Evolutionary conservation across 1,140 invertebrate genomes (phyloP), one percentile per base, ranked within the genome.

Genomic region (Drusus annulatus): DNA sequence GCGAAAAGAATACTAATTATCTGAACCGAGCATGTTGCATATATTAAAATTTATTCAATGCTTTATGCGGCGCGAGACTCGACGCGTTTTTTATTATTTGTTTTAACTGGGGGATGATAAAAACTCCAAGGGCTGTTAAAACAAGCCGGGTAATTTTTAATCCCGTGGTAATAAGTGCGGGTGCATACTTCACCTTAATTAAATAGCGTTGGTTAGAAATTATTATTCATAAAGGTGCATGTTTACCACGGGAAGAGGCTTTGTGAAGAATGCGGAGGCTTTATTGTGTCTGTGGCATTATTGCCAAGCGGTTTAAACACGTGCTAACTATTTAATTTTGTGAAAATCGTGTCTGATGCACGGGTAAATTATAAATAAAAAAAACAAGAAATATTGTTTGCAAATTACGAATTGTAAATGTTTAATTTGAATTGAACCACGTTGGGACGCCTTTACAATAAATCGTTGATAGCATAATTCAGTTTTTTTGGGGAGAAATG

Each of bases 1-100:
- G 71, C 71, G 71, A 54, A 54, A 58, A 74, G 71, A 74, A 74
- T 74, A 74, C 71, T 56, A 74, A 74, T 74, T 74, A 74, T 74
- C 31, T 58, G 71, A 74, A 17, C n/a, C 71, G 15, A 28, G 51
- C 50, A 25, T 54, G 50, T 58, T 74, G 71, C 71, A 74, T 74
- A 74, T 54, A 74, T 74, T 74, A 74, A 74, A 74, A 54, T 69
- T 69, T 69, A 69, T 69, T 69, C 65, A 69, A 69, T 69, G 65
- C 36, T 28, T 16, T 31, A 28, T 65, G 23, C 62, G 62, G 62
- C 65, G 65, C n/a, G 28, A 69, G 65, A 50, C 65, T 45, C 65
- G 65, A 69, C 65, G 65, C 65, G 28, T 69, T 69, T 69, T 69
- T 69, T 69, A 45, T 69, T 69, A 69, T 69, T 69, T 69, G 65